Base-by-base conservation (phyloP, 2,113 vertebrate species). In the Sander lucioperca region DNA sequence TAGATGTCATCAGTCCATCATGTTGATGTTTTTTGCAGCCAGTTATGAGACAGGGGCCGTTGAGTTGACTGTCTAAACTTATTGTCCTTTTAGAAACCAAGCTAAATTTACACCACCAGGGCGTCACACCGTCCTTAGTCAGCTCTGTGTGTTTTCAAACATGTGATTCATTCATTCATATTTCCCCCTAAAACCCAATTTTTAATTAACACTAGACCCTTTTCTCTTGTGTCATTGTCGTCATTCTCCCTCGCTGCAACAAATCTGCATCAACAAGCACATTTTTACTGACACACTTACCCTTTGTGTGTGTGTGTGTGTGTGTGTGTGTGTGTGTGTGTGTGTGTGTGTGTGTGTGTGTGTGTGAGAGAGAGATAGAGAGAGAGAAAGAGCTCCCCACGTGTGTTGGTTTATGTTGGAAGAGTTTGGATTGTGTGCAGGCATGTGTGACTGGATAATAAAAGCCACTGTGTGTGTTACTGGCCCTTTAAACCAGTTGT, bases 401-500 rank as follows among this genome's bases (percentile, higher is more conserved):
- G 61, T 75, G 63, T 77, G 78, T 81, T 86, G 69, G 66, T 66
- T 82, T 78, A 69, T 62, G 61, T 72, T 83, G 79, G 72, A 76
- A 65, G 78, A 65, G 53, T 83, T 77, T 83, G 73, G 62, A 73
- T 79, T 83, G 65, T 77, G 61, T 85, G 36, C 10, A 78, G 67
- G 58, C 81, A 74, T 68, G 68, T 70, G 65, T 80, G 79, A 66
- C 23, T 6, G 12, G 70, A 66, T n/a, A 82, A 65, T 72, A 90
- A 81, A 80, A 71, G 39, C 33, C 79, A 70, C 45, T 54, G 25
- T 89, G 59, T 80, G 50, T 57, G 23, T 72, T 43, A 79, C 62
- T 72, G 43, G 53, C 84, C 85, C 93, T 94, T 94, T 95, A 95
- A 95, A 79, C 33, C 53, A 19, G 75, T 27, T 85, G 81, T 92